A percentile compares a stretch with the other conserved stretches of the same genome.
phyloP scores from a whole-genome alignment of 1,140 invertebrate species.

The Zaprionus camerounensis region DNA sequence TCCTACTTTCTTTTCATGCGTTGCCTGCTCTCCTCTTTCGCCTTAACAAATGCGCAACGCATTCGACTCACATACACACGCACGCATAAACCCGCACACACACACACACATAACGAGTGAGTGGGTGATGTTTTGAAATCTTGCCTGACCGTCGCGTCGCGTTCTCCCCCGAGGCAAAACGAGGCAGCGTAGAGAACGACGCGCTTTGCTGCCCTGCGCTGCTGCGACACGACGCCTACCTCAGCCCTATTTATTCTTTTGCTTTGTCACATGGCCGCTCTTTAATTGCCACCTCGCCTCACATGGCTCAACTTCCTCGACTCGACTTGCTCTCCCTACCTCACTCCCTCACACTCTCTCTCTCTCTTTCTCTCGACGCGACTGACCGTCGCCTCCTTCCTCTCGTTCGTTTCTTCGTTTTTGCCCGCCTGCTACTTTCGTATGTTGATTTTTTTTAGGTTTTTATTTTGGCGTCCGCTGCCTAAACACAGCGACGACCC shows the following conservation, averaged over 20 bases:
- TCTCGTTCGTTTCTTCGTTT: slow-evolving; percentile 15
- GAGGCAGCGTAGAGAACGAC: not conserved
- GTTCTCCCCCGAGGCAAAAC: slow-evolving; percentile 35
- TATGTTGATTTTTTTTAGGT: slow-evolving; percentile 74
- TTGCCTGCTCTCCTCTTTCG: slow-evolving; percentile 56
- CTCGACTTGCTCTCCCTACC: slow-evolving; percentile 22
- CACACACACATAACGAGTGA: slow-evolving; percentile 31
- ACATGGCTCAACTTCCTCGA: slow-evolving; percentile 46
- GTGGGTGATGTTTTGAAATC: slow-evolving; percentile 70
- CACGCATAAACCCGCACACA: slow-evolving; percentile 19
- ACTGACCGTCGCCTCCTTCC: slow-evolving; percentile 69
- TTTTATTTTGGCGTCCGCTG: slow-evolving; percentile 69
- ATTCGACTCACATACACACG: slow-evolving; percentile 27
- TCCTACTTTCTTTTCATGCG: slow-evolving; percentile 73
- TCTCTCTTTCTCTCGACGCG: slow-evolving; percentile 35
- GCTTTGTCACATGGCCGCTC: slow-evolving; percentile 76
- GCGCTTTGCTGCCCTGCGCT: no score
- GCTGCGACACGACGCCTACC: slow-evolving; percentile 59
- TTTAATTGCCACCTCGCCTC: slow-evolving; percentile 67
- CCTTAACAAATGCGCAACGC: slow-evolving; percentile 41
- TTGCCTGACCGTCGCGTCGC: slow-evolving; percentile 46
- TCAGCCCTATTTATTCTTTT: slow-evolving; percentile 71
- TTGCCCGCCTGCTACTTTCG: slow-evolving; percentile 63
- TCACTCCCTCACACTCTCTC: slow-evolving; percentile 16
- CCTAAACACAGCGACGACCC: slow-evolving; percentile 41